These are phyloP conservation scores for Beris morrisii DNA, from an alignment of 2,888 invertebrate species.

Conservation along the genomic window DNA sequence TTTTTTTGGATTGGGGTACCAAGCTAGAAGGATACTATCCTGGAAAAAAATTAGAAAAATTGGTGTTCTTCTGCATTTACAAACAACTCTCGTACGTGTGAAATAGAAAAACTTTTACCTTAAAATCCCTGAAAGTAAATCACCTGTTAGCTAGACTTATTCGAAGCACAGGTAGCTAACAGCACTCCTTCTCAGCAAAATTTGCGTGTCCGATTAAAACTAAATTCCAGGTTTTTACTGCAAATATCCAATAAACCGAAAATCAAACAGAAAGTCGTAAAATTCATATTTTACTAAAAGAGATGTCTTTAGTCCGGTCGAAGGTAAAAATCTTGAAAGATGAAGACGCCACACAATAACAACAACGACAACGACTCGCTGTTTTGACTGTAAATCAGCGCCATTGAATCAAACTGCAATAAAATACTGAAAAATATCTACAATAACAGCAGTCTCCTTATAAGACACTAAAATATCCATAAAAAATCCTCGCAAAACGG, in stretches of 20 bases:
- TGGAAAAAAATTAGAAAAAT: no score
- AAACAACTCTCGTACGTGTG: no score
- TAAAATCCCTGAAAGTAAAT: no score
- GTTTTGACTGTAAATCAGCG: conserved; percentile 26
- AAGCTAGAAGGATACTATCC: no score
- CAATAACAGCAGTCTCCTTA: conserved; percentile 31
- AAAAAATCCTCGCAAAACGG: conserved; percentile 21
- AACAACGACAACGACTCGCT: neutral
- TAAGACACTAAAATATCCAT: conserved; percentile 4
- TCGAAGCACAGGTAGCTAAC: no score
- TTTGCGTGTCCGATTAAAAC: no score
- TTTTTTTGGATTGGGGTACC: no score
- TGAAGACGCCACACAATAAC: conserved; percentile 18
- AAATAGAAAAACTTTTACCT: no score
- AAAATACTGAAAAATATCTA: conserved; percentile 34
- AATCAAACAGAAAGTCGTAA: conserved; percentile 11
- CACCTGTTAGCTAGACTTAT: no score
- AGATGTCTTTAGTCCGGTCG: conserved; percentile 11
- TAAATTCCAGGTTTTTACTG: no score
- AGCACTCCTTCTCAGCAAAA: no score
- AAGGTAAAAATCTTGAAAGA: conserved; percentile 6
- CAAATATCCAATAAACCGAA: neutral
- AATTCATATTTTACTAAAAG: conserved; percentile 20
- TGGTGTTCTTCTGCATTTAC: no score
- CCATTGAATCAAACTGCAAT: conserved; percentile 34